Conservation (phyloP, 2,113 vertebrate species). For the Bettongia penicillata region DNA sequence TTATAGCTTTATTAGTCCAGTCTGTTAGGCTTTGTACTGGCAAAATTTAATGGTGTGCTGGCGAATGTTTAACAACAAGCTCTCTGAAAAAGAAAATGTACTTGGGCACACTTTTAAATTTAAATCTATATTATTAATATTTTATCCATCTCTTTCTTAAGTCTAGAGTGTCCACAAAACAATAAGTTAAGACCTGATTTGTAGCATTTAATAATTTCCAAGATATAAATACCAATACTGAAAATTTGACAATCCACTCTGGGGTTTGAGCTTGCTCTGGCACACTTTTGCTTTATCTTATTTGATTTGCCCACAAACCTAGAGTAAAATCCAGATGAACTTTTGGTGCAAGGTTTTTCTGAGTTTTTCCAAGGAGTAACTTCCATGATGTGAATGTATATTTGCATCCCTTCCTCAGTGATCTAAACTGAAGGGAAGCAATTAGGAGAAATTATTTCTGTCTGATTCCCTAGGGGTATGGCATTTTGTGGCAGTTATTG, state of each 20-base stretch:
- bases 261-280: not conserved
- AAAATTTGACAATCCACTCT: not conserved
- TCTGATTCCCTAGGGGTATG: not conserved
- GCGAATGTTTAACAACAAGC: not conserved
- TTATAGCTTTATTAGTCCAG: not conserved
- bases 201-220: not conserved
- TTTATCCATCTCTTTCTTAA: not conserved
- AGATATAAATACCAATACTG: not conserved
- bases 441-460: not conserved
- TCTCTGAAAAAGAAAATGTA: no score
- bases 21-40: not conserved
- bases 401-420: not conserved
- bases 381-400: not conserved
- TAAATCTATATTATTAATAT: not conserved
- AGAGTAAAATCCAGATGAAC: not conserved
- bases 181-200: not conserved
- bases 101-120: not conserved
- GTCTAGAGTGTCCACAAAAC: not conserved
- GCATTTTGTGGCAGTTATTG: not conserved
- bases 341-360: not conserved
- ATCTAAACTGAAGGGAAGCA: not conserved
- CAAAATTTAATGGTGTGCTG: not conserved
- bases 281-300: not conserved
- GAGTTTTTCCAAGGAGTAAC: not conserved
- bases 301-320: not conserved